phyloP scores from a whole-genome alignment of 2,113 vertebrate genomes.

The Osmerus eperlanus region DNA sequence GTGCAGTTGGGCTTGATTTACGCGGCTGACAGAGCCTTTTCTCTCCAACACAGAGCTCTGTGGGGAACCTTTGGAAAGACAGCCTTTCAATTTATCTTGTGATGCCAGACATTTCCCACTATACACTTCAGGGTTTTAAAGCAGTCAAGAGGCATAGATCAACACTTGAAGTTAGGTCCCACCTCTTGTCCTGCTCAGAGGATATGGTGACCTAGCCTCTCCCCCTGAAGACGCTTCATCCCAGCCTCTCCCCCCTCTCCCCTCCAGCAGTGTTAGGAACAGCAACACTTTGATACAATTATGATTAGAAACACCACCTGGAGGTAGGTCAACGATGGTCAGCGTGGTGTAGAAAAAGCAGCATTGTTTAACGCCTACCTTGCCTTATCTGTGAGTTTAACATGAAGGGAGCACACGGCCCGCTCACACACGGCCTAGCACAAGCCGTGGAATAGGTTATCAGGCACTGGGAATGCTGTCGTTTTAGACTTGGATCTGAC shows the following conservation, averaged over 20 bases:
- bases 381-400: slow-evolving; percentile 46
- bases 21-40: slow-evolving; percentile 70
- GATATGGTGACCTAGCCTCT: slow-evolving; percentile 63
- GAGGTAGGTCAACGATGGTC: slow-evolving; percentile 57
- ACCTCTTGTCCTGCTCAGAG: slow-evolving; percentile 55
- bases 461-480: slow-evolving; percentile 12
- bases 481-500: too few species aligned
- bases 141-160: slow-evolving; percentile 60
- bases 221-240: slow-evolving; percentile 36
- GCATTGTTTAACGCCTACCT: slow-evolving; percentile 41
- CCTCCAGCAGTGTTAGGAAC: slow-evolving; percentile 32
- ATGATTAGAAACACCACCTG: slow-evolving; percentile 59
- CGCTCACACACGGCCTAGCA: slow-evolving; percentile 14
- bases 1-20: slow-evolving; percentile 72
- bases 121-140: slow-evolving; percentile 57
- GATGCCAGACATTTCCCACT: slow-evolving; percentile 47
- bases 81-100: slow-evolving; percentile 71
- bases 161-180: slow-evolving; percentile 49
- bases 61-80: slow-evolving; percentile 61
- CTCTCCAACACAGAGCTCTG: slow-evolving; percentile 59
- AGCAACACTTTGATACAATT: slow-evolving; percentile 58
- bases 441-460: too few species aligned
- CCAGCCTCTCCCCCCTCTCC: slow-evolving; percentile 20
- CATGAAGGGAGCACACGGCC: slow-evolving; percentile 7
- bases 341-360: slow-evolving; percentile 24